Evolutionary conservation across 2,797 vertebrate genomes (phyloP), one percentile per base, ranked within the genome.

Genomic region (Spinus olivaceus): DNA sequence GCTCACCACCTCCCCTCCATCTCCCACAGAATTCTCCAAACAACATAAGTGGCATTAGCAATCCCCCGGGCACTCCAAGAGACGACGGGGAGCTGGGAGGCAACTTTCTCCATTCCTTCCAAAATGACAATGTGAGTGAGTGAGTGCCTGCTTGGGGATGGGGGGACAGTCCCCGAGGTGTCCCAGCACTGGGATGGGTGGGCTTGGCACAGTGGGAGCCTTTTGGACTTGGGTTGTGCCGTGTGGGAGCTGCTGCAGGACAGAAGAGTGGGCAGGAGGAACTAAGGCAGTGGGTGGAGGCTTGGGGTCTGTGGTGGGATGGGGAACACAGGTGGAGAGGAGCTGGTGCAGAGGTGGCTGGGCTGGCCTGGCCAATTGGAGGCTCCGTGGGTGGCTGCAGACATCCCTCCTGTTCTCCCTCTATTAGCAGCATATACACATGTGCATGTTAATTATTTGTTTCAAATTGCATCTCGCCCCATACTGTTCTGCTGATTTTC

Each of bases 1-100:
- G n/a, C 95, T 96, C 79, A 96, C 30, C 16, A 0, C 79, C 51
- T 82, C 14, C n/a, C 42, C 28, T 67, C 53, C 35, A 2, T 84
- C 77, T 92, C 90, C 71, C 6, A 11, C 97, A 99, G 99, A 99
- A 99, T 98, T 99, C 99, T 97, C 99, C 99, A 97, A 99, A 99
- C 98, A 99, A 99, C 98, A 99, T 99, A 99, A 99, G 99, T 99
- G 99, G 99, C 98, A 99, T 99, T 99, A 99, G 99, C 98, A 99
- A 99, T 98, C 99, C 99, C 96, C 99, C 99, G 49, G 99, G 99
- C 97, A 99, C 99, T 97, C 99, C 99, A 37, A 98, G 99, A 97
- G 99, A 99, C 90, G 99, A 99, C 30, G 99, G 99, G 65, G 99
- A 99, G 97, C 98, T 99, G 95, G 99, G 99, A 97, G 99, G 99